Percentiles rank a stretch among this genome's conserved stretches.
phyloP scores from a whole-genome alignment of 35 echinoderm and acorn worm species.

The Ophioderma brevispina region DNA sequence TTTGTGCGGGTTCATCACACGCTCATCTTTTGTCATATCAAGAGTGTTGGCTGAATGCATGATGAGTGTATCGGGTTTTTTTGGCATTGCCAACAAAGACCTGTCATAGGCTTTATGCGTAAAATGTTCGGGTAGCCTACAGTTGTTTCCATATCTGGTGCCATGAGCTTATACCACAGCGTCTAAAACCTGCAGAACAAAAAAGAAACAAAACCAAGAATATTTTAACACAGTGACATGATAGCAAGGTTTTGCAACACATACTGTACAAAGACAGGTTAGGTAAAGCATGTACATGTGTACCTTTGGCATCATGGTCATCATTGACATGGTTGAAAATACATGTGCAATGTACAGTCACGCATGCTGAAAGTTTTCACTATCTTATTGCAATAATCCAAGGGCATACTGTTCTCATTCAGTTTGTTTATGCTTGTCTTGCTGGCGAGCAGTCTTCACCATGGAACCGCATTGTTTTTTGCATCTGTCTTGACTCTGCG shows the following conservation, averaged over 20 bases:
- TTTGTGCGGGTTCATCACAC: neutral
- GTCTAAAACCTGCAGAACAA: no score
- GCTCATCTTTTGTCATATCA: slow-evolving; percentile 5
- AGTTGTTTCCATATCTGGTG: slow-evolving; percentile 44
- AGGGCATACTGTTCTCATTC: neutral
- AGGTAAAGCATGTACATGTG: no score
- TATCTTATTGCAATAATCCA: neutral
- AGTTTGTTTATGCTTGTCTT: neutral
- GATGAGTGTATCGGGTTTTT: slow-evolving; percentile 53
- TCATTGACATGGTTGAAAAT: no score
- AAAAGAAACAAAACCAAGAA: no score
- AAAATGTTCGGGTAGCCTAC: slow-evolving; percentile 33
- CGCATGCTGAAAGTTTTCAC: neutral
- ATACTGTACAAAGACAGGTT: no score
- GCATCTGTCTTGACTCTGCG: neutral
- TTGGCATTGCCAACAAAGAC: slow-evolving; percentile 70
- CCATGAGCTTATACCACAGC: no score
- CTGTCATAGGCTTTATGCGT: slow-evolving; percentile 9
- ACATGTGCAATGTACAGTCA: neutral
- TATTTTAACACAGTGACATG: no score
- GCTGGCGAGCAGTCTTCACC: neutral
- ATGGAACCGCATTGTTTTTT: neutral
- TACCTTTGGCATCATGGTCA: no score
- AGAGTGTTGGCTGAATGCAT: neutral
- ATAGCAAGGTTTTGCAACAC: no score